These are phyloP conservation scores for Ametastegia equiseti DNA, from an alignment of 2,888 invertebrate genomes.

Conservation along the genomic window DNA sequence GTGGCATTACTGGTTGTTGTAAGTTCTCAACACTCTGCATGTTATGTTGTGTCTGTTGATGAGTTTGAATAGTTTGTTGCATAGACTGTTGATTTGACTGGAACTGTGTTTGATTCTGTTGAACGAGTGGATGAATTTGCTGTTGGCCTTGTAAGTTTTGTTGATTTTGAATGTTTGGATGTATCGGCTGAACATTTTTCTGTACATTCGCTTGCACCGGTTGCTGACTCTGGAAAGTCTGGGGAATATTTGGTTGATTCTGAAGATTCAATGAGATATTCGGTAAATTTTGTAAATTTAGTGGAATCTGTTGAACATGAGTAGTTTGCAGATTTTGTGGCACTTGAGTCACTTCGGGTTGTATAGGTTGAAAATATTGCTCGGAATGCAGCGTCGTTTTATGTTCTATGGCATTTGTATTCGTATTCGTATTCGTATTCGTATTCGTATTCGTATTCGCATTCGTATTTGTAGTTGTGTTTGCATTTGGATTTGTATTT, in stretches of 20 bases:
- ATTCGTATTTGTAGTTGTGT: too few species aligned
- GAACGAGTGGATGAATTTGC: slow-evolving; percentile 34
- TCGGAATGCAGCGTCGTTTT: slow-evolving; percentile 65
- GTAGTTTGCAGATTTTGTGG: slow-evolving; percentile 48
- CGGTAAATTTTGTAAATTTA: slow-evolving; percentile 52
- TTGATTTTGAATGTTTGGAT: slow-evolving; percentile 42
- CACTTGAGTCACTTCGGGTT: slow-evolving; percentile 65
- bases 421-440: too few species aligned
- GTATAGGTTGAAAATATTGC: slow-evolving; percentile 72
- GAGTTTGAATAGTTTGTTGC: slow-evolving; percentile 51
- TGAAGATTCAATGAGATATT: slow-evolving; percentile 52
- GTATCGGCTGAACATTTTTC: slow-evolving; percentile 18
- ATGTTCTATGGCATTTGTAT: slow-evolving; percentile 53
- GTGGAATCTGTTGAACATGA: slow-evolving; percentile 50
- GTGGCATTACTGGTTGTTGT: slow-evolving; percentile 54
- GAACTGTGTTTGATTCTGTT: slow-evolving; percentile 42
- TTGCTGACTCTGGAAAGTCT: slow-evolving; percentile 49
- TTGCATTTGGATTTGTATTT: slow-evolving; percentile 50
- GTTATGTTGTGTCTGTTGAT: slow-evolving; percentile 53
- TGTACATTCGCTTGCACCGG: slow-evolving; percentile 32
- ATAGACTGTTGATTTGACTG: slow-evolving; percentile 37
- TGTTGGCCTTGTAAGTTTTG: slow-evolving; percentile 51
- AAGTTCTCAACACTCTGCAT: slow-evolving; percentile 50
- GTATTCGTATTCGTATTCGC: too few species aligned
- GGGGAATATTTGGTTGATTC: slow-evolving; percentile 49